phyloP scores from a whole-genome alignment of 2,113 vertebrate species.

The Chloebia gouldiae region DNA sequence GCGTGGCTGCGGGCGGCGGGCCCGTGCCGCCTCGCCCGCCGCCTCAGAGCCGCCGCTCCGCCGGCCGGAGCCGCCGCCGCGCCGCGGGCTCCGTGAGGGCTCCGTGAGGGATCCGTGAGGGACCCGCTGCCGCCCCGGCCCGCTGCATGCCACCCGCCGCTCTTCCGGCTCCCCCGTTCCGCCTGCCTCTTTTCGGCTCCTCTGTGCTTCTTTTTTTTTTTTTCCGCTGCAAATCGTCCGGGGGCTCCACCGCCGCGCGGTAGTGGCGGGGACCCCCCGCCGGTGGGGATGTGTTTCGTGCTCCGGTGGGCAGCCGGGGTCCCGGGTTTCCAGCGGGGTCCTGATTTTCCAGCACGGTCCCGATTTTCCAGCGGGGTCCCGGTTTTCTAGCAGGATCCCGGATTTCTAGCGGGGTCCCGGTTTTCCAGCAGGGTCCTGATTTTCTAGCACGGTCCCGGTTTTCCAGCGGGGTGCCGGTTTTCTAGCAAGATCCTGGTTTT shows the following conservation, averaged over 20 bases:
- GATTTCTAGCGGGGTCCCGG: too few species aligned
- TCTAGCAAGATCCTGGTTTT: neutral
- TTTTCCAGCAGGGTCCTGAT: too few species aligned
- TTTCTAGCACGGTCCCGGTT: too few species aligned
- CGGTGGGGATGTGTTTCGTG: neutral
- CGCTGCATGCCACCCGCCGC: neutral
- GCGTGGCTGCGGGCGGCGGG: neutral
- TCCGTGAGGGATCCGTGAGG: too few species aligned
- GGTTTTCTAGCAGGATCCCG: neutral
- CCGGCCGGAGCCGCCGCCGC: neutral
- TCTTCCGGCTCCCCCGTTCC: neutral
- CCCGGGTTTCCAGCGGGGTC: neutral
- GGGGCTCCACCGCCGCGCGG: neutral
- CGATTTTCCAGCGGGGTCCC: too few species aligned
- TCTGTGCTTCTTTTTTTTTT: neutral
- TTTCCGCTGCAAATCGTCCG: neutral
- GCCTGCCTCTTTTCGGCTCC: neutral
- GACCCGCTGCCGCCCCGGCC: neutral
- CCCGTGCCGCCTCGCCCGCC: too few species aligned
- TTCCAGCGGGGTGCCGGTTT: too few species aligned
- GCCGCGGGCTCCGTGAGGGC: too few species aligned
- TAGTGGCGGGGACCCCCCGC: neutral
- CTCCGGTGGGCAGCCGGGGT: rapidly evolving
- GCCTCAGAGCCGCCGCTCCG: neutral
- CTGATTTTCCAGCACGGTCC: neutral